Conservation (phyloP, 2,113 vertebrate genomes). For the Eublepharis macularius region DNA sequence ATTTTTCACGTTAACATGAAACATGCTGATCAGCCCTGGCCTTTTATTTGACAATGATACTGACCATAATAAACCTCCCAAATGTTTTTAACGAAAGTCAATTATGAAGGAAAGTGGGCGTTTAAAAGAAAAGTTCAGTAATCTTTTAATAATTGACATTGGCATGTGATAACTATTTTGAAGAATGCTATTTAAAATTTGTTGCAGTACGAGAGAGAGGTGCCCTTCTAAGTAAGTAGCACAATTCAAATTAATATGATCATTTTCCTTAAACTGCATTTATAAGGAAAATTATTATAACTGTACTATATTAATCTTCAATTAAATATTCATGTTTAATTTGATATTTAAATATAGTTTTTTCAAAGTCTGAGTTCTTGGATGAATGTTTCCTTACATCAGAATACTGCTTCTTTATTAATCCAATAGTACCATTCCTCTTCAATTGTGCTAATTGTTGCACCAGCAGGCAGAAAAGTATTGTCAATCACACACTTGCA, state of each 20-base stretch:
- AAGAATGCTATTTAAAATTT: background rate
- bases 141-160: background rate
- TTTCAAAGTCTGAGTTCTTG: background rate
- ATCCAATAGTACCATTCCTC: background rate
- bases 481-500: background rate
- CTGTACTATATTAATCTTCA: no score
- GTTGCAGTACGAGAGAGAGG: conserved; percentile 2
- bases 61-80: background rate
- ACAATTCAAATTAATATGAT: background rate
- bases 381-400: background rate
- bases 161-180: background rate
- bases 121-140: background rate
- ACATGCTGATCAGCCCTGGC: background rate
- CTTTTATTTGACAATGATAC: background rate
- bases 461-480: background rate
- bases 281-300: no score
- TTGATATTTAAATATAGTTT: background rate
- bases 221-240: background rate
- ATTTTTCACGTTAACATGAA: background rate
- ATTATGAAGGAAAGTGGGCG: background rate
- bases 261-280: background rate
- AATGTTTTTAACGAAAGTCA: background rate
- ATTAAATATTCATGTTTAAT: background rate
- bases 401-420: conserved; percentile 44
- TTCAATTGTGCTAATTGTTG: conserved; percentile 4